Percentiles rank a stretch among this genome's conserved stretches.
phyloP scores from a whole-genome alignment of 2,113 vertebrate species.

The Sitta europaea region DNA sequence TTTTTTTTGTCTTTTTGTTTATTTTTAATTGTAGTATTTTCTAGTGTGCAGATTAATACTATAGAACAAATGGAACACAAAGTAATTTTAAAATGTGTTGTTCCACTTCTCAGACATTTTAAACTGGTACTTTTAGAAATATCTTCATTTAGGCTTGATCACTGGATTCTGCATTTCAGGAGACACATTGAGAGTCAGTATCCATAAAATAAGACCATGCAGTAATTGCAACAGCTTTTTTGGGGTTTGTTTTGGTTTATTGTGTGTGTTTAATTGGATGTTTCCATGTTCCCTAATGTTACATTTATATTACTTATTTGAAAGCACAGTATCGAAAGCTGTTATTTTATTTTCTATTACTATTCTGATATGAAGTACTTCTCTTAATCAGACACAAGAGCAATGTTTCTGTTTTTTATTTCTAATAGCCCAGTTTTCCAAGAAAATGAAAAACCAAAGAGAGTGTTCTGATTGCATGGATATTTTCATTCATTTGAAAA shows the following conservation, averaged over 20 bases:
- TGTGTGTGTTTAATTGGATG: not conserved
- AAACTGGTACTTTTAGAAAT: not conserved
- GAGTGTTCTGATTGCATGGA: not conserved
- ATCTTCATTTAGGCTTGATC: not conserved
- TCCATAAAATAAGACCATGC: not conserved
- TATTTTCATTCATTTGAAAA: not conserved
- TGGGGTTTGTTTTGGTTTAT: not conserved
- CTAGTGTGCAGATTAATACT: not conserved
- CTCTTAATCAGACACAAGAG: not conserved
- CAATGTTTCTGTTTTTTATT: not conserved
- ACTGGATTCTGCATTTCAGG: not conserved
- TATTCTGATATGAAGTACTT: not conserved
- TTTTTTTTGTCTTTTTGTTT: not conserved
- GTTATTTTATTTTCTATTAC: not conserved
- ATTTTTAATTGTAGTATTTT: not conserved
- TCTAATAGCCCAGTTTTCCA: not conserved
- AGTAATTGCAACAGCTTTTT: not conserved
- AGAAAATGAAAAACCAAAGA: not conserved
- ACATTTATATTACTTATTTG: not conserved
- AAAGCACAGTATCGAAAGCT: not conserved
- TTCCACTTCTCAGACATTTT: not conserved
- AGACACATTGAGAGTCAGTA: not conserved
- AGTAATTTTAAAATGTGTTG: not conserved
- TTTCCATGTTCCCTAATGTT: not conserved
- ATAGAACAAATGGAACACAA: not conserved